Conservation (phyloP, 2,888 invertebrate species). For the Morpho helenor region DNA sequence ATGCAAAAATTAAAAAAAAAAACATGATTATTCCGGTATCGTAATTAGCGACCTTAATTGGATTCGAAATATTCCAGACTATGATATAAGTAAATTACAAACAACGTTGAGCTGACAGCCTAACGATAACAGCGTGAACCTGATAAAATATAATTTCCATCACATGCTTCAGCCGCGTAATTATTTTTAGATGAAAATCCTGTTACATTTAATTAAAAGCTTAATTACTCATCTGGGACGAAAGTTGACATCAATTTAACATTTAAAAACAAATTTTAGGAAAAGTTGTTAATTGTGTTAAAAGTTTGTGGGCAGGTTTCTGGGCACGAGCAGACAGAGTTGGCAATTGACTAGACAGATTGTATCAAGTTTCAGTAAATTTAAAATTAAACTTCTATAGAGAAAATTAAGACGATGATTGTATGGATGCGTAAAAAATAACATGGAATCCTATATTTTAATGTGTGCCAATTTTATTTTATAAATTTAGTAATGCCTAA, state of each 20-base stretch:
- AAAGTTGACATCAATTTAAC: background rate
- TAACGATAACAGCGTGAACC: conserved; percentile 4
- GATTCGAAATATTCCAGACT: conserved; percentile 9
- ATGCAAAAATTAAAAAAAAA: background rate
- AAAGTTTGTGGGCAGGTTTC: too few relatives aligned
- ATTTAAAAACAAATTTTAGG: too few relatives aligned
- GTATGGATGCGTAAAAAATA: too few relatives aligned
- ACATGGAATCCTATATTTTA: too few relatives aligned
- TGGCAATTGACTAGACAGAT: too few relatives aligned
- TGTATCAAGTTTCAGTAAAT: too few relatives aligned
- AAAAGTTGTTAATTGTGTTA: too few relatives aligned
- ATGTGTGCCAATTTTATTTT: too few relatives aligned
- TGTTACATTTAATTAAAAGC: conserved; percentile 1
- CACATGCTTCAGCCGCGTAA: conserved; percentile 8
- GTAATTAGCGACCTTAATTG: conserved; percentile 13
- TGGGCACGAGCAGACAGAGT: too few relatives aligned
- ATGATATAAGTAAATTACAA: conserved; percentile 10
- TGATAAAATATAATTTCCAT: conserved; percentile 12
- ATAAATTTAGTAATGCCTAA: too few relatives aligned
- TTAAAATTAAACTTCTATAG: too few relatives aligned
- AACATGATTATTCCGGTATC: conserved; percentile 2
- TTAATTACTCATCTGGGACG: background rate
- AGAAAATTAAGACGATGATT: too few relatives aligned
- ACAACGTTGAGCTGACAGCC: conserved; percentile 9
- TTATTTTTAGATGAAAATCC: conserved; percentile 1